These are phyloP conservation scores for Trichonephila clavipes DNA, from an alignment of 1,140 invertebrate species.

Conservation along the genomic window DNA sequence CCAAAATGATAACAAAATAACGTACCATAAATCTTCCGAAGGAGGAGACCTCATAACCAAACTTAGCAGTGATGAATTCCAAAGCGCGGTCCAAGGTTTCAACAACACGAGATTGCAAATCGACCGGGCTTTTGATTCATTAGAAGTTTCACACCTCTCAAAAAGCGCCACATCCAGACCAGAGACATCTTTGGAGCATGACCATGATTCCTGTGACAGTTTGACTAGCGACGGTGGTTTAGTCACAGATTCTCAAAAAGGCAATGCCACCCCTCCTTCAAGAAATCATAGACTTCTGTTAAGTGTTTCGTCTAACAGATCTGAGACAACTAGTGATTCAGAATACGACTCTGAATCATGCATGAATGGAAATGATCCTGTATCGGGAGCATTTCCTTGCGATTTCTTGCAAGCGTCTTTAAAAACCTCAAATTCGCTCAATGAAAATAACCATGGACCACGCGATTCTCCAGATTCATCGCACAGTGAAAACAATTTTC, in stretches of 20 bases:
- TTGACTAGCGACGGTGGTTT: conserved; percentile 49
- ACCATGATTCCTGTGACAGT: conserved; percentile 74
- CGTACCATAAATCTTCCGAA: not conserved
- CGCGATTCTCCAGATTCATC: conserved; percentile 43
- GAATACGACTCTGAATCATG: conserved; percentile 79
- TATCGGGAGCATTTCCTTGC: conserved; percentile 44
- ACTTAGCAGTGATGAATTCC: conserved; percentile 43
- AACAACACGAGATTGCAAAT: conserved; percentile 20
- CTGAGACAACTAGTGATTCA: conserved; percentile 69
- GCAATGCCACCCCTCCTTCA: conserved; percentile 23
- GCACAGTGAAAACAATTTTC: conserved; percentile 50
- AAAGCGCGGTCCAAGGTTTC: conserved; percentile 5
- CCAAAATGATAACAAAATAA: conserved; percentile 63
- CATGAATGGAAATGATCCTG: conserved; percentile 72
- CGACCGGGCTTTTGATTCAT: conserved; percentile 5
- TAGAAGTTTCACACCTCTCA: conserved; percentile 29
- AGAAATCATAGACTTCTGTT: conserved; percentile 70
- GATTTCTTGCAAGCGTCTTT: conserved; percentile 59
- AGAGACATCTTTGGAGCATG: conserved; percentile 48
- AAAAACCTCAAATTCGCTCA: conserved; percentile 30
- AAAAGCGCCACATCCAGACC: conserved; percentile 20
- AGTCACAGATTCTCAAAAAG: conserved; percentile 29
- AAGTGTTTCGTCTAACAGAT: conserved; percentile 63
- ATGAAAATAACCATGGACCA: conserved; percentile 21
- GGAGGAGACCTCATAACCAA: conserved; percentile 28